phyloP scores from a whole-genome alignment of 1,140 invertebrate species.

The Panulirus ornatus region DNA sequence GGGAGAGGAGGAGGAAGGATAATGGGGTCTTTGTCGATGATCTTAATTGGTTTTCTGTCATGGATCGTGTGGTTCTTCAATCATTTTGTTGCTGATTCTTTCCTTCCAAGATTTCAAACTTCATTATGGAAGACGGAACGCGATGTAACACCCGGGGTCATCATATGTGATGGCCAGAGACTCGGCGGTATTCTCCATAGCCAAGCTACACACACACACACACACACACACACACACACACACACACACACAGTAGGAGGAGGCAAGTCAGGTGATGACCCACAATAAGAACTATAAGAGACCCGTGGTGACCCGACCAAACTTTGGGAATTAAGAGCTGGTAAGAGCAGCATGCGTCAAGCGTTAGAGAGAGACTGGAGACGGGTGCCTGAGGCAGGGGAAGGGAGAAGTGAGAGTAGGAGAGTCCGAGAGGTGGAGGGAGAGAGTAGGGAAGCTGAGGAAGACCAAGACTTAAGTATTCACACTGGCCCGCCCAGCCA shows the following conservation, averaged over 20 bases:
- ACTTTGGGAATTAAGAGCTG: too few species aligned
- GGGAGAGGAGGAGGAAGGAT: background rate
- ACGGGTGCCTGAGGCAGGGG: background rate
- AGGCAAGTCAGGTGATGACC: background rate
- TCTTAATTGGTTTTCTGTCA: slow-evolving; percentile 13
- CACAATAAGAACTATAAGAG: background rate
- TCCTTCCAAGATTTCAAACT: too few species aligned
- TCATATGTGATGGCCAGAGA: too few species aligned
- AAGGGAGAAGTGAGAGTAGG: background rate
- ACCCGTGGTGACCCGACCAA: too few species aligned
- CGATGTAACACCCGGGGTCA: too few species aligned
- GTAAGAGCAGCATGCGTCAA: too few species aligned
- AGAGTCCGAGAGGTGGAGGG: background rate
- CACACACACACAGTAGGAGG: background rate
- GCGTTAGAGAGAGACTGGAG: background rate
- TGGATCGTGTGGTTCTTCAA: background rate
- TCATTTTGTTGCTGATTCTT: too few species aligned
- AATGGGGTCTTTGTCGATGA: background rate
- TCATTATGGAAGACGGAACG: too few species aligned
- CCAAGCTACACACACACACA: background rate
- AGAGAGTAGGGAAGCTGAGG: background rate
- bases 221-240: slow-evolving; percentile 23
- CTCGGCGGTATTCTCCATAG: too few species aligned
- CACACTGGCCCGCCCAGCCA: slow-evolving; percentile 6
- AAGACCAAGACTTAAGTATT: slow-evolving; percentile 35